Conservation (phyloP, 2,797 vertebrate genomes). For the Masticophis lateralis region DNA sequence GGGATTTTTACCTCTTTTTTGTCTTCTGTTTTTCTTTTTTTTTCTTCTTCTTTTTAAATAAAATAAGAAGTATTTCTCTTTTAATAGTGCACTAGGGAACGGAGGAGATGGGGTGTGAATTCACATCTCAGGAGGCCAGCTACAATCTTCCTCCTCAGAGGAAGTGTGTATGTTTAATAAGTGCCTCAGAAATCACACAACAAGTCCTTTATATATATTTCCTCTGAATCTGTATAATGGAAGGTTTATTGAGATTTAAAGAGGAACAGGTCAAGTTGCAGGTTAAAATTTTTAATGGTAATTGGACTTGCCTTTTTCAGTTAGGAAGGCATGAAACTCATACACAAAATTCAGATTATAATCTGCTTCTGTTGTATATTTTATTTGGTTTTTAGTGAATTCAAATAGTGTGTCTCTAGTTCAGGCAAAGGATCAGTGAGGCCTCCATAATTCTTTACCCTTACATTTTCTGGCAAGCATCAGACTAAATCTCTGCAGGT, state of each 20-base stretch:
- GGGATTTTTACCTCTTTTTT: not conserved
- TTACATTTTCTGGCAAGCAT: conserved; percentile 20
- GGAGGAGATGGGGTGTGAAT: not conserved
- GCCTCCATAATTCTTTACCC: conserved; percentile 14
- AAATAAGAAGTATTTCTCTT: not conserved
- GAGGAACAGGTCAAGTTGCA: not conserved
- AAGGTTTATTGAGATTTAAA: not conserved
- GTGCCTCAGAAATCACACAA: not conserved
- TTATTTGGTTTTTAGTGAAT: not conserved
- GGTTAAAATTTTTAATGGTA: not conserved
- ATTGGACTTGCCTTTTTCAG: not conserved
- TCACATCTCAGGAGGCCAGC: not conserved
- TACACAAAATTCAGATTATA: not conserved
- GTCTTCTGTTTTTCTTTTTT: not conserved
- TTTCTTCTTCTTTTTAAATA: not conserved
- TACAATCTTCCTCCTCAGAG: not conserved
- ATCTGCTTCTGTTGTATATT: not conserved
- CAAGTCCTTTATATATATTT: not conserved
- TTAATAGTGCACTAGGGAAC: not conserved
- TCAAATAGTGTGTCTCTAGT: not conserved
- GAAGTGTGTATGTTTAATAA: not conserved
- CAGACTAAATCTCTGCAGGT: not conserved
- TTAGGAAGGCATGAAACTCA: not conserved
- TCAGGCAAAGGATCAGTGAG: not conserved
- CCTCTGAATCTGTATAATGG: not conserved